Evolutionary conservation across 2,113 vertebrate genomes (phyloP), one percentile per base, ranked within the genome.

Genomic region (Glaucidium brasilianum): DNA sequence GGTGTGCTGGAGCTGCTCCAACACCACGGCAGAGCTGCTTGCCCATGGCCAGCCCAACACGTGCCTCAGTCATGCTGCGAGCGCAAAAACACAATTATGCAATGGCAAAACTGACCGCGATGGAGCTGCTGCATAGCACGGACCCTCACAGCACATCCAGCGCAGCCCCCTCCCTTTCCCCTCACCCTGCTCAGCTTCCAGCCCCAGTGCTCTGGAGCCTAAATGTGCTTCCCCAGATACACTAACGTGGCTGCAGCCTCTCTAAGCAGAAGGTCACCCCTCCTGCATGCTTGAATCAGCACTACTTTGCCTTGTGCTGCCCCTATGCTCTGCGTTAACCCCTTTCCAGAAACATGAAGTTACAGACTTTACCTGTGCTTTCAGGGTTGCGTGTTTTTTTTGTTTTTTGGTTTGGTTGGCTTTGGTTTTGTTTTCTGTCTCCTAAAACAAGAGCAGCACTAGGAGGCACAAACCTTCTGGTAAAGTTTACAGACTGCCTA

Each of bases 91-190:
- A 25, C 11, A 6, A 3, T 7, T 10, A 3, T 3, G 14, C 60
- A 71, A n/a, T 15, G 34, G 47, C 85, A 75, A 15, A 78, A 27
- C 22, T 1, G 3, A 26, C 26, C 1, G 3, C 1, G 1, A 64
- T 10, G 15, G 49, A 73, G 49, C 35, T 0, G 5, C 39, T 4
- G 1, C 8, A 1, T 6, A 39, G 73, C 45, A 34, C 2, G 0
- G 43, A 29, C 7, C 17, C 23, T 13, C 27, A 3, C 0, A 1
- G 39, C 47, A n/a, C 0, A 0, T 1, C 29, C 75, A 23, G 20
- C 2, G 23, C 69, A 39, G 12, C 37, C 34, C 13, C 9, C 5
- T 39, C 59, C 23, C n/a, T 5, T 18, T 9, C 7, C 30, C 39
- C 71, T 71, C 74, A 14, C 11, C 35, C 41, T 14, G 35, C 67